Base-by-base conservation (phyloP, 2,888 invertebrate genomes). In the Tipula vernalis region DNA sequence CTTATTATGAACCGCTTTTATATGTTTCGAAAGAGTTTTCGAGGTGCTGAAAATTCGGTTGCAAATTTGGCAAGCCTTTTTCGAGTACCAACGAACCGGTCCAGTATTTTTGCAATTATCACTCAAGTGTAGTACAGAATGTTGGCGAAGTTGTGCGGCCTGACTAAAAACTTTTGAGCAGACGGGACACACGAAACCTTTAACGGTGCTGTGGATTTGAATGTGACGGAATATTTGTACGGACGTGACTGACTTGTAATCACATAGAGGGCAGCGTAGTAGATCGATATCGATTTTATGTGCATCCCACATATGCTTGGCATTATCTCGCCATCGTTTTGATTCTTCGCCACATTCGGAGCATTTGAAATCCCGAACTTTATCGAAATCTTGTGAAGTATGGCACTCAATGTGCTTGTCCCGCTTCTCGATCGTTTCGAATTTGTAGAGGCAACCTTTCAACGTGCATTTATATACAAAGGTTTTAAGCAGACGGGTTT, bases 1-100 rank as follows among this genome's bases (percentile, higher is more conserved):
- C 90, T 95, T 95, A 88, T 95, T 94, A 90, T 96, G 96, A 0
- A 96, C 95, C 0, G 94, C 93, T 89, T 95, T 94, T 51, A 95
- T 93, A 88, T 96, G 95, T 89, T 94, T 94, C 87, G 94, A 95
- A 6, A 95, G 90, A 87, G 94, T 93, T 90, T 95, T 95, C 0
- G 94, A 93, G 89, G 95, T 95, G 0, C 95, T 94, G 90, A 96
- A 95, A 86, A 92, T 93, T 86, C 95, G 93, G 71, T 93, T 92
- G 89, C 96, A 96, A 86, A 94, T 93, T 86, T 94, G 93, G 89
- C 96, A 96, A 15, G 93, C 93, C 88, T 94, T 94, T 57, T 94
- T 93, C 0, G 93, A 93, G 88, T 94, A 94, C 93, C 94, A 92
- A 86, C 91, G 91, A 6, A 87, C 87, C 8, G 88, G 87, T 83